These are phyloP conservation scores for Leistus spinibarbis DNA, from an alignment of 2,888 invertebrate genomes.

Conservation along the genomic window DNA sequence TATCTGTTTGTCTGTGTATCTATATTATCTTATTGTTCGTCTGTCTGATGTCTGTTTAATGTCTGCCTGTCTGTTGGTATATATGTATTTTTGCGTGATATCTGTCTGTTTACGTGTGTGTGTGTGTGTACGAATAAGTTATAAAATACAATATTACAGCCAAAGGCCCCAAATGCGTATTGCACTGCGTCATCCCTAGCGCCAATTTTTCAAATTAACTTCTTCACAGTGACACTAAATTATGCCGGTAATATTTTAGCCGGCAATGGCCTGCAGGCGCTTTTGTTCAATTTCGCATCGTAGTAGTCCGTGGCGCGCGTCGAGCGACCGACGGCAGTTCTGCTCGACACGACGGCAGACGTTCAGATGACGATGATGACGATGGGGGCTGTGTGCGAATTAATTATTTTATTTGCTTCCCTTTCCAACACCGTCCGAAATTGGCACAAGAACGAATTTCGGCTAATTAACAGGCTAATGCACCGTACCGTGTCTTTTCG, in stretches of 20 bases:
- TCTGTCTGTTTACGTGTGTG: not conserved
- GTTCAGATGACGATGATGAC: not conserved
- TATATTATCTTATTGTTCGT: too few species aligned
- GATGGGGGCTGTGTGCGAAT: not conserved
- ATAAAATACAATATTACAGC: too few species aligned
- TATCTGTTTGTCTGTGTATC: too few species aligned
- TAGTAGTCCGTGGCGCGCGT: not conserved
- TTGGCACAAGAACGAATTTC: not conserved
- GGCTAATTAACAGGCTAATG: not conserved
- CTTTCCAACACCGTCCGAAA: not conserved
- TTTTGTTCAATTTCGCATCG: not conserved
- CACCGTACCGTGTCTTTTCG: not conserved
- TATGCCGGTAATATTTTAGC: not conserved
- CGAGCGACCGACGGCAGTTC: not conserved
- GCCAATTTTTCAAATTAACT: not conserved
- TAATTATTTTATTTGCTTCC: not conserved
- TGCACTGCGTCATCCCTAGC: not conserved
- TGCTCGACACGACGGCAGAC: not conserved
- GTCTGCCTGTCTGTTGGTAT: too few species aligned
- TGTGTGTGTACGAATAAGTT: not conserved
- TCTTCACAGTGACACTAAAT: not conserved
- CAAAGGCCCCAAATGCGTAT: not conserved
- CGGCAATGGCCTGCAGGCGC: not conserved
- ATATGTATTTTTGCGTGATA: not conserved
- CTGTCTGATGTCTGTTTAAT: too few species aligned